Base-by-base conservation (phyloP, 2,113 vertebrate species). In the Miniopterus natalensis region DNA sequence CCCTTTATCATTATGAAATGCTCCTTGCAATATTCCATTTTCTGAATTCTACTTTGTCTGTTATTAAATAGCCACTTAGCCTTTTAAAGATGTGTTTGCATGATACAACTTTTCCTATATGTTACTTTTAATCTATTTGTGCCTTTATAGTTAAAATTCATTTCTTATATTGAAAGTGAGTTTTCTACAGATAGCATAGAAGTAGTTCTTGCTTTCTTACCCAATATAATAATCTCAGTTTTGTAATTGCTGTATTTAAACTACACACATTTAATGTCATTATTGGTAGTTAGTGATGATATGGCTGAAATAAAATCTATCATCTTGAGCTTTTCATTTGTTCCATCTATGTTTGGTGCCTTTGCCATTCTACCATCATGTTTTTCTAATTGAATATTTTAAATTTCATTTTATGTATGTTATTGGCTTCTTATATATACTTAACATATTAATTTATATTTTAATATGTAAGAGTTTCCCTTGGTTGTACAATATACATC, bases 81-180 rank as follows among this genome's bases (percentile, higher is more conserved):
- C 59, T 77, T 93, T 27, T 84, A 71, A 90, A n/a, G 20, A 87
- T 75, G 7, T 78, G 25, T 77, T 80, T 68, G 6, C 57, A n/a
- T 68, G 21, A 12, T 86, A 77, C 40, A 36, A 91, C 2, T 90
- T 80, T 81, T 40, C 45, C 40, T 21, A 65, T n/a, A 81, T 8
- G 36, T 63, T 55, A 63, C 12, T 75, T 71, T 93, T 49, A 81
- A 59, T 5, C 27, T 85, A 83, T 57, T 95, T 87, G 29, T 81
- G 9, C 45, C 27, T 84, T 92, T 92, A 75, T 65, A 90, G 57
- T 77, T 70, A 70, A 80, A 79, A 27, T 84, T 20, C 8, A 92
- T 47, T 49, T 77, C 45, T 65, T 73, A 80, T 17, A 74, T 8
- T 55, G 15, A 93, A 79, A 31, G 18, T 65, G 40, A 53, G 9